Percentiles rank a stretch among this genome's conserved stretches.
These are phyloP conservation scores for Beris morrisii DNA, from an alignment of 2,888 invertebrate species.

Conservation along the genomic window DNA sequence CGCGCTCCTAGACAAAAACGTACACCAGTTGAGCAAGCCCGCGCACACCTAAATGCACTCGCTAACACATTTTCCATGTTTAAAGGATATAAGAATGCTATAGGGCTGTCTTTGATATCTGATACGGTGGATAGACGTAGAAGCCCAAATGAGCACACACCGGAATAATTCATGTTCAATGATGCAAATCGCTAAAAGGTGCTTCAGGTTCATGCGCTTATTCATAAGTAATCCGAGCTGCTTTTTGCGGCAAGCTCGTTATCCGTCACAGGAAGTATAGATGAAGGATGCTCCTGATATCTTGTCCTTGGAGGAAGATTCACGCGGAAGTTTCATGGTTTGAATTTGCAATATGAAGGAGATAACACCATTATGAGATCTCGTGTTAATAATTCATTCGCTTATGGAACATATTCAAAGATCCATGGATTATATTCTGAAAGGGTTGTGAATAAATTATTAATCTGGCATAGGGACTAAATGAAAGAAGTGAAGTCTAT, in stretches of 20 bases:
- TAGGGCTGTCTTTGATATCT: slow-evolving; percentile 9
- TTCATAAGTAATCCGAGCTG: slow-evolving; percentile 19
- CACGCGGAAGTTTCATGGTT: not conserved
- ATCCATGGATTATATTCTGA: slow-evolving; percentile 16
- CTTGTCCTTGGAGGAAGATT: slow-evolving; percentile 1
- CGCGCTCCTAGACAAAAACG: too few species aligned
- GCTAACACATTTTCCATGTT: slow-evolving; percentile 18
- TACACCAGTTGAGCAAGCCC: too few species aligned
- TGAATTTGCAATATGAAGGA: slow-evolving; percentile 7
- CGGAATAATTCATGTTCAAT: slow-evolving; percentile 24
- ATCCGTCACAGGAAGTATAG: not conserved
- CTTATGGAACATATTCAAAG: slow-evolving; percentile 25
- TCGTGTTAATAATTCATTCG: slow-evolving; percentile 22
- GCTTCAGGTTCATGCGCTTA: slow-evolving; percentile 26
- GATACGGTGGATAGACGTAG: slow-evolving; percentile 5
- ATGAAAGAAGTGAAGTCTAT: too few species aligned
- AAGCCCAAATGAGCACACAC: slow-evolving; percentile 18
- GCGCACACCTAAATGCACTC: not conserved
- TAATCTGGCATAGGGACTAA: not conserved
- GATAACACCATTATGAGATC: slow-evolving; percentile 16
- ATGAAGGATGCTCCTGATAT: slow-evolving; percentile 2
- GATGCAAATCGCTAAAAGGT: slow-evolving; percentile 31
- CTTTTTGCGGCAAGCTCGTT: slow-evolving; percentile 8
- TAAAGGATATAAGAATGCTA: slow-evolving; percentile 1
- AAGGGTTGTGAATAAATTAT: slow-evolving; percentile 24